Base-by-base conservation (phyloP, 2,888 invertebrate genomes). In the Cotesia congregata region DNA sequence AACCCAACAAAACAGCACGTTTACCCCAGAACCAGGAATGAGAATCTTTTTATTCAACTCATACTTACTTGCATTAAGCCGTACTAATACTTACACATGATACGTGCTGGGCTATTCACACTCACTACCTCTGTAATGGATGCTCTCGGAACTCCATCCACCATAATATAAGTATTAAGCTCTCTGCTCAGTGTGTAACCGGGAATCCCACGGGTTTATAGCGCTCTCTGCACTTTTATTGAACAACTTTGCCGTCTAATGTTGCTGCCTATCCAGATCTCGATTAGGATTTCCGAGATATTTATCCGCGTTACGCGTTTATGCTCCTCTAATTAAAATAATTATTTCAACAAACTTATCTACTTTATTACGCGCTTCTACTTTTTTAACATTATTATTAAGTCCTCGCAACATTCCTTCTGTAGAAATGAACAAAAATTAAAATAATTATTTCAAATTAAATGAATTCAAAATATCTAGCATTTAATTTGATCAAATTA, bases 201-300 rank as follows among this genome's bases (percentile, higher is more conserved):
- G 87, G 86, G 84, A 85, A 86, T 86, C 83, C 82, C 82, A 80
- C 81, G 84, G 85, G 82, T 86, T 86, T 86, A 86, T 83, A 85
- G 84, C 77, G 81, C 81, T 77, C 80, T 81, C 80, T 81, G 80
- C 79, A 79, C 83, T 84, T 86, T 86, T 85, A 86, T 85, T 85
- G 84, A 84, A 80, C 82, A 80, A 82, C 82, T 82, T 85, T 81
- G 7, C 82, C 9, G 82, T 82, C 84, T 84, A 86, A 86, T 85
- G 83, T 85, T 38, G 71, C 72, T 73, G 72, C 72, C 67, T 64
- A 61, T 73, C 68, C 72, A 75, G 72, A 80, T 79, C 79, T 76
- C 80, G 80, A 81, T 80, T 77, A 80, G 77, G 75, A 68, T 77
- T 69, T 75, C 12, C 77, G 12, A 50, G 50, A 72, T 67, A 67